Conservation (phyloP, 1,140 invertebrate genomes). For the Cyphomyrmex costatus region DNA sequence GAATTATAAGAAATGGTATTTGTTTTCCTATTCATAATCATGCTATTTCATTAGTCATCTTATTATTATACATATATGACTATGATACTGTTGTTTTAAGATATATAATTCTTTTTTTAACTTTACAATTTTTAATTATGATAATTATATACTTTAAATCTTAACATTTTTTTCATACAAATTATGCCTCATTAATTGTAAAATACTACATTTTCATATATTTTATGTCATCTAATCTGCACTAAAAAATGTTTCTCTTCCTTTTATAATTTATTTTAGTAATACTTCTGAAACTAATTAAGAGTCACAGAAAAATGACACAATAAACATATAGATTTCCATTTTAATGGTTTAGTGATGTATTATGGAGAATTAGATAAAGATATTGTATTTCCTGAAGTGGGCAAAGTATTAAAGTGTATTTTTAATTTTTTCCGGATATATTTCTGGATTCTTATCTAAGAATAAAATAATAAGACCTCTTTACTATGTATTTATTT, state of each 20-base stretch:
- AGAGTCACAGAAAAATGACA: neutral
- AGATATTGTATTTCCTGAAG: neutral
- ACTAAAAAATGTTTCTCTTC: neutral
- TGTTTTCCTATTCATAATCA: neutral
- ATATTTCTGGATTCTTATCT: neutral
- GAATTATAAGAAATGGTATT: neutral
- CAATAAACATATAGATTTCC: neutral
- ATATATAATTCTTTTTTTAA: constrained; percentile 15
- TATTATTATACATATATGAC: neutral
- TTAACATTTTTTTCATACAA: neutral
- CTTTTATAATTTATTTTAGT: neutral
- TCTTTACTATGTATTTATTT: constrained; percentile 7
- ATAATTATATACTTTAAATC: neutral
- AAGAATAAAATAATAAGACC: neutral
- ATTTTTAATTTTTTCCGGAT: constrained; percentile 7
- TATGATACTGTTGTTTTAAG: neutral
- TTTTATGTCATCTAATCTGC: no score
- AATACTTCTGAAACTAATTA: neutral
- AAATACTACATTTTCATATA: no score
- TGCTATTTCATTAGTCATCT: neutral
- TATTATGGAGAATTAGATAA: neutral
- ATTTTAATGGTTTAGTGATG: neutral
- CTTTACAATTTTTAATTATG: no score
- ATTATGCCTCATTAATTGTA: neutral
- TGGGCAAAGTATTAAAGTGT: neutral